Evolutionary conservation across 2,888 invertebrate genomes (phyloP).

Genomic region (Morpho achilles): DNA sequence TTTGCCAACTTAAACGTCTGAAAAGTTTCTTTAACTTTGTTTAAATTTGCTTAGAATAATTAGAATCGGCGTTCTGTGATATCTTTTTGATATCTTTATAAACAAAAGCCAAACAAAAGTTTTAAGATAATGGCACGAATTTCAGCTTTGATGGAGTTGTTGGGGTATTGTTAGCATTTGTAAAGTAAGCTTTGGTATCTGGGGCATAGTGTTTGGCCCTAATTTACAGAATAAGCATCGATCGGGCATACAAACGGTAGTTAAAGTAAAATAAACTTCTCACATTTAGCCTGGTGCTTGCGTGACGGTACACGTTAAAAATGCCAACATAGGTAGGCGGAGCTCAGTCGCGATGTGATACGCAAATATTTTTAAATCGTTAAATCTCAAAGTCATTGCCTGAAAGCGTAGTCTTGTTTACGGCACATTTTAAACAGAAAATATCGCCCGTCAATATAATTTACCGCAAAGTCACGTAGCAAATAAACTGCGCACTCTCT

Average conservation of each 20-base stretch:
- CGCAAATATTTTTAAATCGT: slow-evolving; percentile 66
- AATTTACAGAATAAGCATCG: slow-evolving; percentile 50
- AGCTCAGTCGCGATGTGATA: slow-evolving; percentile 48
- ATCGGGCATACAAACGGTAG: slow-evolving; percentile 46
- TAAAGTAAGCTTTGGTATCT: slow-evolving; percentile 10
- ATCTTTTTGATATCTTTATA: slow-evolving; percentile 10
- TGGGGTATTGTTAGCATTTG: slow-evolving; percentile 12
- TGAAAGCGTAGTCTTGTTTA: slow-evolving; percentile 73
- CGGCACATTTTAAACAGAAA: slow-evolving; percentile 52
- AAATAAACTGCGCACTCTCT: slow-evolving; percentile 21
- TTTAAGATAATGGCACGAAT: slow-evolving; percentile 1
- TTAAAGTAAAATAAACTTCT: slow-evolving; percentile 62
- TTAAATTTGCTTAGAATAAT: slow-evolving; percentile 18
- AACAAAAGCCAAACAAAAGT: slow-evolving; percentile 2
- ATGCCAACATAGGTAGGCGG: slow-evolving; percentile 35
- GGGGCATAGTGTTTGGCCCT: slow-evolving; percentile 25
- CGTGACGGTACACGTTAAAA: slow-evolving; percentile 53
- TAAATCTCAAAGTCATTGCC: slow-evolving; percentile 49
- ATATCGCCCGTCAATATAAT: slow-evolving; percentile 63
- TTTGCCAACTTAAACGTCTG: slow-evolving; percentile 37
- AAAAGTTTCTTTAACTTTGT: slow-evolving; percentile 18
- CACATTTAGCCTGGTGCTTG: slow-evolving; percentile 46
- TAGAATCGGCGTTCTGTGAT: slow-evolving; percentile 9
- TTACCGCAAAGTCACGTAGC: slow-evolving; percentile 45
- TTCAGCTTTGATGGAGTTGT: slow-evolving; percentile 10